phyloP scores from a whole-genome alignment of 2,888 invertebrate species.

The Spicauda simplicius region DNA sequence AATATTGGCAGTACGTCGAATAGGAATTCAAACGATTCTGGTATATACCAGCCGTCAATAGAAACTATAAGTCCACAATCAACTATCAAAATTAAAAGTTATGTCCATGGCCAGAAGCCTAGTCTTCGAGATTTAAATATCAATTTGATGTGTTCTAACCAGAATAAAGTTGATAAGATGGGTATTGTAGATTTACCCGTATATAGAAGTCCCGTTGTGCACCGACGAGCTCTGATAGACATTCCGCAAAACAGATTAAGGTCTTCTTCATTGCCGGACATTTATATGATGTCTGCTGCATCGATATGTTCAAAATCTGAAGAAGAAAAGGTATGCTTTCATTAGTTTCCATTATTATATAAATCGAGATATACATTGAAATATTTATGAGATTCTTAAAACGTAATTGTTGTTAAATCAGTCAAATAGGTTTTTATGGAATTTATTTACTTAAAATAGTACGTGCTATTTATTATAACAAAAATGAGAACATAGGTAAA shows the following conservation, averaged over 20 bases:
- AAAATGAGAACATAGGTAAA: too few relatives aligned
- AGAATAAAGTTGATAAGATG: too few relatives aligned
- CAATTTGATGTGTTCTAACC: slow-evolving; percentile 1
- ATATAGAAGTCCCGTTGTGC: slow-evolving; percentile 92
- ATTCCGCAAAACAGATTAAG: slow-evolving; percentile 91
- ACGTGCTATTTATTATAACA: too few relatives aligned
- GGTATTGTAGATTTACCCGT: slow-evolving; percentile 85
- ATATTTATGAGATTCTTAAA: too few relatives aligned
- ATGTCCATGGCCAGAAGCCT: not conserved
- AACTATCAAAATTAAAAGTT: not conserved
- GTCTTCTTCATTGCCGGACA: slow-evolving; percentile 95
- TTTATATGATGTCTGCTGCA: slow-evolving; percentile 91
- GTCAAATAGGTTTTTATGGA: too few relatives aligned
- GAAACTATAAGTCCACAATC: slow-evolving; percentile 37
- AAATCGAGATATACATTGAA: too few relatives aligned
- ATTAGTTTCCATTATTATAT: too few relatives aligned
- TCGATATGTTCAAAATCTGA: slow-evolving; percentile 85
- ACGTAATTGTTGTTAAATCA: too few relatives aligned
- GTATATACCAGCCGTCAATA: slow-evolving; percentile 38
- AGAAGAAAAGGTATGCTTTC: slow-evolving; percentile 85
- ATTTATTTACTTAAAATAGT: too few relatives aligned
- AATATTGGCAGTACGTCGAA: slow-evolving; percentile 50
- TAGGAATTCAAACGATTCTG: slow-evolving; percentile 33
- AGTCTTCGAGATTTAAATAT: slow-evolving; percentile 29
- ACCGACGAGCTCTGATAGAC: slow-evolving; percentile 93